Conservation (phyloP, 23 tunicate genomes). For the Trididemnum nubilum region DNA sequence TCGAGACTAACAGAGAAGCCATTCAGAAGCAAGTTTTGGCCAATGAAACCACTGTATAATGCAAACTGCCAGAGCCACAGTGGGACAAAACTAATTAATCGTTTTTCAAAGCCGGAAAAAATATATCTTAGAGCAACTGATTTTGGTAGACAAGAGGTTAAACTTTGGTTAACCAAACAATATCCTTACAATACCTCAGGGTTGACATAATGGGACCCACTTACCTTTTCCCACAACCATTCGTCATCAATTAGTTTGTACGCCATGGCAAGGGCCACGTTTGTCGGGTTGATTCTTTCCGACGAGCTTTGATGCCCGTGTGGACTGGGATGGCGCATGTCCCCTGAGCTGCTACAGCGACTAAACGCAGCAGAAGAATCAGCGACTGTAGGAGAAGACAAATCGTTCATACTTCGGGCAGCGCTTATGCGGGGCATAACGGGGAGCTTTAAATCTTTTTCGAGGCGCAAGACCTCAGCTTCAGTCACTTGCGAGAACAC, state of each 20-base stretch:
- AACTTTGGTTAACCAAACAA: no score
- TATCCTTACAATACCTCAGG: no score
- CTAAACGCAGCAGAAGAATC: constrained; percentile 5
- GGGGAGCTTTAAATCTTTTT: not conserved
- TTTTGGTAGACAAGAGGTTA: no score
- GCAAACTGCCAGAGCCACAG: no score
- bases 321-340: constrained; percentile 33
- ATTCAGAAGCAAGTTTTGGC: no score
- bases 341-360: constrained; percentile 49
- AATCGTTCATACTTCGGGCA: constrained; percentile 42
- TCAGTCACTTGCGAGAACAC: not conserved
- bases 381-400: not conserved
- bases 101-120: no score
- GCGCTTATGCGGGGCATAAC: constrained; percentile 1
- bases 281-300: not conserved
- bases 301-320: not conserved
- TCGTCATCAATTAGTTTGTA: constrained; percentile 86
- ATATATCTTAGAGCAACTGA: no score
- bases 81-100: no score
- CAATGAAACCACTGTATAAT: no score
- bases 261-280: constrained; percentile 60
- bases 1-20: no score
- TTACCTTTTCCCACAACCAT: constrained; percentile 92
- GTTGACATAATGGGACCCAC: no score
- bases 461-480: not conserved